A percentile compares a stretch with the other conserved stretches of the same genome.
Evolutionary conservation across 1,140 invertebrate genomes (phyloP).

Genomic region (Drosophila murphyi): DNA sequence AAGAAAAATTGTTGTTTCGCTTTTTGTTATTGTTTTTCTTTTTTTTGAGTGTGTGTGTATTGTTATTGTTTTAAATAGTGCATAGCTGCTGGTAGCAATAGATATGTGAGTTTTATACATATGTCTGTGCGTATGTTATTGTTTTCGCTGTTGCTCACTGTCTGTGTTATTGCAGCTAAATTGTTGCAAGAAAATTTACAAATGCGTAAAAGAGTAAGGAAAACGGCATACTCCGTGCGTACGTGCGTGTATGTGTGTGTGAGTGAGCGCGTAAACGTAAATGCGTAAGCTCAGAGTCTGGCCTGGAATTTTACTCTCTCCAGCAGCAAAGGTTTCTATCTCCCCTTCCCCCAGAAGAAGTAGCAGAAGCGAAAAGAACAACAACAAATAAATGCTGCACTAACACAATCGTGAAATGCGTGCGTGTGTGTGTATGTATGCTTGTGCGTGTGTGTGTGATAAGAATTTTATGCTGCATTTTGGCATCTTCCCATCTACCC

Average conservation of each 20-base stretch:
- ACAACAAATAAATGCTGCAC: slow-evolving; percentile 38
- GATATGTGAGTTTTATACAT: slow-evolving; percentile 42
- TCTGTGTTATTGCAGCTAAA: slow-evolving; percentile 26
- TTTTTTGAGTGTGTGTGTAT: slow-evolving; percentile 23
- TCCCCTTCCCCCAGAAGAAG: not conserved
- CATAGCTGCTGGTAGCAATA: slow-evolving; percentile 46
- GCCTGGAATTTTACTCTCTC: slow-evolving; percentile 41
- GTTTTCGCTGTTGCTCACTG: slow-evolving; percentile 37
- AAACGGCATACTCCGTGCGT: slow-evolving; percentile 33
- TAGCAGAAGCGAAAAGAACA: slow-evolving; percentile 32
- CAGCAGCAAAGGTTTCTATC: slow-evolving; percentile 35
- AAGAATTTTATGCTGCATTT: slow-evolving; percentile 60
- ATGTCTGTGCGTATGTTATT: slow-evolving; percentile 34
- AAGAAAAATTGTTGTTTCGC: slow-evolving; percentile 22
- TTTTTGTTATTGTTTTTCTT: slow-evolving; percentile 44
- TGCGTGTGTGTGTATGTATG: not conserved
- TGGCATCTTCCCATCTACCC: slow-evolving; percentile 7
- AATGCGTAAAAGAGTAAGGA: slow-evolving; percentile 57
- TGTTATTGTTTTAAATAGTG: slow-evolving; percentile 40
- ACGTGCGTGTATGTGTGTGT: slow-evolving; percentile 20
- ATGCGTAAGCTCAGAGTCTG: slow-evolving; percentile 68
- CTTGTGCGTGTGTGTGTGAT: slow-evolving; percentile 42
- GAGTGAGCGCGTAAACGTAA: slow-evolving; percentile 64
- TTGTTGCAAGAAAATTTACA: slow-evolving; percentile 62
- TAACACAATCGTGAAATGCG: slow-evolving; percentile 15